Conservation (phyloP, 2,888 invertebrate genomes). For the Dynastes maya region DNA sequence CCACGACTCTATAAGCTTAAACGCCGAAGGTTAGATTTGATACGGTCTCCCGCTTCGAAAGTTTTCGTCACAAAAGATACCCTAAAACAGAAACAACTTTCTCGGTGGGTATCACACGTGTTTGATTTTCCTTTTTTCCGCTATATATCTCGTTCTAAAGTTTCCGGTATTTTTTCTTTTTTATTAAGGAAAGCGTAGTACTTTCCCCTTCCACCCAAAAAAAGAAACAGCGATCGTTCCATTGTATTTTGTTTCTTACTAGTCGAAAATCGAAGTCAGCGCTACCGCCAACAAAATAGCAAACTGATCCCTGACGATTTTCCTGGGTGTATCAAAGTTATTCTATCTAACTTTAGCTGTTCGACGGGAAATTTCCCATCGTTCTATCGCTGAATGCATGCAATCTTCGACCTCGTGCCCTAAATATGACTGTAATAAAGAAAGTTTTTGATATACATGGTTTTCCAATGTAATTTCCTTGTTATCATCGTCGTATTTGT, state of each 20-base stretch:
- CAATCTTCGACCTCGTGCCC: constrained; percentile 26
- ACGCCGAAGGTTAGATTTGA: constrained; percentile 1
- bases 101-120: constrained; percentile 1
- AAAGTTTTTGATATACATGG: constrained; percentile 18
- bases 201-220: not conserved
- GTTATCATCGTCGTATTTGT: not conserved
- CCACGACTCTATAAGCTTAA: constrained; percentile 4
- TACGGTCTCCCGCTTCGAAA: not conserved
- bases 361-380: constrained; percentile 32
- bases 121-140: not conserved
- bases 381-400: not conserved
- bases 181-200: not conserved
- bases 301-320: constrained; percentile 12
- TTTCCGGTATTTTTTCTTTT: not conserved
- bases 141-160: not conserved
- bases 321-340: constrained; percentile 39
- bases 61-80: constrained; percentile 11
- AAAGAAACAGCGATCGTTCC: not conserved
- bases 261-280: constrained; percentile 1
- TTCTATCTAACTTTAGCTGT: constrained; percentile 51
- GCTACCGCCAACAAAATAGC: constrained; percentile 6
- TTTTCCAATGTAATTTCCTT: not conserved
- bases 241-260: not conserved
- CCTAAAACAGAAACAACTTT: constrained; percentile 16
- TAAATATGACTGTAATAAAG: constrained; percentile 24